Percentiles rank a stretch among this genome's conserved stretches.
These are phyloP conservation scores for Sebastes trivittatus DNA, from an alignment of 2,797 vertebrate species.

Conservation along the genomic window DNA sequence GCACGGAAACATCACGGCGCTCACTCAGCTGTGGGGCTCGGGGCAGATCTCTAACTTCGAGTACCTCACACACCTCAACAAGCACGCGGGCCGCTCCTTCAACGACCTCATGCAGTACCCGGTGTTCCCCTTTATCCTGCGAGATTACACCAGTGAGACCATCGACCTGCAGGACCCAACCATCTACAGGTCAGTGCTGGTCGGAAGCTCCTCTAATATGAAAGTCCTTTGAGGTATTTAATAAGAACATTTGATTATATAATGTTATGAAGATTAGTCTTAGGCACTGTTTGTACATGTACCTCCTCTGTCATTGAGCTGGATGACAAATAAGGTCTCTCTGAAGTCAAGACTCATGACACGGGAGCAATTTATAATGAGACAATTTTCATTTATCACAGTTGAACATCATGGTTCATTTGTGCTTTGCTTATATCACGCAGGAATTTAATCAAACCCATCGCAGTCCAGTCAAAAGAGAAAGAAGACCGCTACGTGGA, in stretches of 20 bases:
- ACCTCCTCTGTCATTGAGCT: background rate
- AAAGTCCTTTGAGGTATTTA: background rate
- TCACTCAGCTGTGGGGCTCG: constrained; percentile 96
- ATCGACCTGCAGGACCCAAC: constrained; percentile 89
- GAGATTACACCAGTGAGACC: constrained; percentile 92
- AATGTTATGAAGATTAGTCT: background rate
- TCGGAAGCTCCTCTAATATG: background rate
- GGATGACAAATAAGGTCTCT: background rate
- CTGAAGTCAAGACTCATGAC: background rate
- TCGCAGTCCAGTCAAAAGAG: constrained; percentile 98
- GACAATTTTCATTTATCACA: background rate
- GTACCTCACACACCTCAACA: constrained; percentile 98
- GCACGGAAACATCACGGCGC: constrained; percentile 95
- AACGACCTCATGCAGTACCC: constrained; percentile 99
- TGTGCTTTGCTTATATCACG: constrained; percentile 15
- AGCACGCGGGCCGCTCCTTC: constrained; percentile 98
- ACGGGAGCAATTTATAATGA: background rate
- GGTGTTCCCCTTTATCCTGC: constrained; percentile 96
- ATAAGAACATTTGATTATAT: background rate
- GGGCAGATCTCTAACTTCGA: constrained; percentile 99
- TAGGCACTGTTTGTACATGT: background rate
- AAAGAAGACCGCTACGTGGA: constrained; percentile 98
- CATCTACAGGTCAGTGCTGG: constrained; percentile 87
- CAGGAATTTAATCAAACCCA: constrained; percentile 95
- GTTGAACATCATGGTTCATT: background rate